These are phyloP conservation scores for Arenaria interpres DNA, from an alignment of 2,113 vertebrate species.

Conservation along the genomic window DNA sequence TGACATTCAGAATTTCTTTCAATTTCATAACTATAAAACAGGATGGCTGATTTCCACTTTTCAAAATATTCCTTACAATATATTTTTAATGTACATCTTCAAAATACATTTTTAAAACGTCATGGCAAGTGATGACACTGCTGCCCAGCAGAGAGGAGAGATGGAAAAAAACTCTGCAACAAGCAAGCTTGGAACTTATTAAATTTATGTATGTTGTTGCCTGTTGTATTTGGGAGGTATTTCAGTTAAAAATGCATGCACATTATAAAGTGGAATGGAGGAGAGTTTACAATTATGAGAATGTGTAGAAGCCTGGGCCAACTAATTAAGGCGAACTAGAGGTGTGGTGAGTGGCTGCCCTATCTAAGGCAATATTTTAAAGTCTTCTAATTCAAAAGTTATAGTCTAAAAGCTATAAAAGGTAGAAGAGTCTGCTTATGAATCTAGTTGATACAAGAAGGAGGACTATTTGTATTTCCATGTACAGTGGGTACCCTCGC, in stretches of 20 bases:
- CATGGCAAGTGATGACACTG: not conserved
- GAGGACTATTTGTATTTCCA: not conserved
- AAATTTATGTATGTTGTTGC: not conserved
- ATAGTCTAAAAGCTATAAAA: not conserved
- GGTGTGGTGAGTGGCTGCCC: not conserved
- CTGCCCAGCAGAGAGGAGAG: not conserved
- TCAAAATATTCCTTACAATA: not conserved
- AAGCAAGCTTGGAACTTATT: not conserved
- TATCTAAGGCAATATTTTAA: not conserved
- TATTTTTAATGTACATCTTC: not conserved
- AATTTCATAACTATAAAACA: not conserved
- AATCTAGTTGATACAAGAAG: not conserved
- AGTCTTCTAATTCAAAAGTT: not conserved
- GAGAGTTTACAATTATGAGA: not conserved
- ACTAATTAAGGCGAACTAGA: not conserved
- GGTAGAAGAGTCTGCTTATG: not conserved
- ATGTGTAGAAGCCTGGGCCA: not conserved
- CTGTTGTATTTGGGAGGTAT: not conserved
- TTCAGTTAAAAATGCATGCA: not conserved
- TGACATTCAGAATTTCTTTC: not conserved
- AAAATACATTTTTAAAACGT: not conserved
- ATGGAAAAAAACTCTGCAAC: fast-evolving
- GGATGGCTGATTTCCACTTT: not conserved
- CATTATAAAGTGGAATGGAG: not conserved
- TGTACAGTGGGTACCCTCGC: not conserved